Evolutionary conservation across 2,113 vertebrate genomes (phyloP), one percentile per base, ranked within the genome.

Genomic region (Tursiops truncatus): DNA sequence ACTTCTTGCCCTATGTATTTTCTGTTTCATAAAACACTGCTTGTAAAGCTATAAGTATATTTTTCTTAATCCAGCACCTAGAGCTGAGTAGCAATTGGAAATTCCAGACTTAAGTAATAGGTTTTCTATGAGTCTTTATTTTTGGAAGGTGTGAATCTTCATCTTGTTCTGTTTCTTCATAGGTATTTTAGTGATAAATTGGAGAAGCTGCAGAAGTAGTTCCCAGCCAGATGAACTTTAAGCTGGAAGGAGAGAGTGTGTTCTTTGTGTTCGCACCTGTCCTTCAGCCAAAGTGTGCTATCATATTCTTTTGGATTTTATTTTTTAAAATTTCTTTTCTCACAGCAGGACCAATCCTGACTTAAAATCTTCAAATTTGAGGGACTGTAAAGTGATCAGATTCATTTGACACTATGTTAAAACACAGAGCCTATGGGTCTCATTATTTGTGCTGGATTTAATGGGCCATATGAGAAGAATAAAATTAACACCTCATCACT

Each of bases 391-490:
- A 98, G 89, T 92, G 38, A 93, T 97, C 96, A 95, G 90, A 94
- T 71, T 81, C 14, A 65, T 96, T 97, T 98, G 95, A 96, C 63
- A 92, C 8, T 18, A 1, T n/a, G 91, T 76, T 76, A 98, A 97
- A 98, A 23, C 60, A 95, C 2, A 95, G 58, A 85, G 14, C 26
- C 38, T 97, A 62, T 58, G 86, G 36, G 33, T 80, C 60, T 93
- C 96, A 94, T 95, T 98, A 89, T 98, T 97, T 98, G 11, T 76
- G 68, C 68, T 97, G 36, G 84, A 97, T 98, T 56, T 97, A 98
- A 97, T 79, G 56, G 95, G 10, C 23, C n/a, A 60, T 71, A 47
- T 23, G 94, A 95, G 60, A 70, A 95, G 96, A 97, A 91, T 89
- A 96, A 95, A 83, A 92, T 71, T 83, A 95, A 89, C 86, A 96